Evolutionary conservation across 2,113 vertebrate species (phyloP).

Genomic region (Cisticola juncidis): DNA sequence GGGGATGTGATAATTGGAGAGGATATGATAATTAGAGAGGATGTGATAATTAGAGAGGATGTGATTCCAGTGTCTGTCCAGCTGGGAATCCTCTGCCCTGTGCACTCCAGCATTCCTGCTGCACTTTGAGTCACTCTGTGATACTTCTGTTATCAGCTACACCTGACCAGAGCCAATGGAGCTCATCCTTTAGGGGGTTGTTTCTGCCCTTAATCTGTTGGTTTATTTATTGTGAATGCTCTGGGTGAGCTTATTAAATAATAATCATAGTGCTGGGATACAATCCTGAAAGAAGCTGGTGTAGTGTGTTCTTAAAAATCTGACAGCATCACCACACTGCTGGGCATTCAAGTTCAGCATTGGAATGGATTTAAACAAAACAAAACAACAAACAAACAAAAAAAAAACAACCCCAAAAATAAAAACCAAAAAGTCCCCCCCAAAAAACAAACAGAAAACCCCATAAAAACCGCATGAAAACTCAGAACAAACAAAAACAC

Average conservation of each 20-base stretch:
- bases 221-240: background rate
- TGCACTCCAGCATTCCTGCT: background rate
- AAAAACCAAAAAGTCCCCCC: too few species aligned
- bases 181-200: background rate
- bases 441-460: background rate
- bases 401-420: too few species aligned
- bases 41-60: background rate
- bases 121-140: background rate
- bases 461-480: too few species aligned
- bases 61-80: background rate
- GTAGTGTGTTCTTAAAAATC: background rate
- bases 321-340: background rate
- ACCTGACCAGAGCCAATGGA: constrained; percentile 9
- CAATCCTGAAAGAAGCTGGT: background rate
- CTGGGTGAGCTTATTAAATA: background rate
- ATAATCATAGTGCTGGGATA: background rate
- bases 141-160: background rate
- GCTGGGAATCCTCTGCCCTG: background rate
- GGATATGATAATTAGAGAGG: background rate
- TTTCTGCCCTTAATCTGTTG: background rate
- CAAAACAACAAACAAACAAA: background rate
- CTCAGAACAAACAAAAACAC: background rate
- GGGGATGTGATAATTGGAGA: background rate
- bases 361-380: background rate
- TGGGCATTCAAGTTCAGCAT: background rate